Evolutionary conservation across 2,797 vertebrate genomes (phyloP).

Genomic region (Acipenser transmontanus): DNA sequence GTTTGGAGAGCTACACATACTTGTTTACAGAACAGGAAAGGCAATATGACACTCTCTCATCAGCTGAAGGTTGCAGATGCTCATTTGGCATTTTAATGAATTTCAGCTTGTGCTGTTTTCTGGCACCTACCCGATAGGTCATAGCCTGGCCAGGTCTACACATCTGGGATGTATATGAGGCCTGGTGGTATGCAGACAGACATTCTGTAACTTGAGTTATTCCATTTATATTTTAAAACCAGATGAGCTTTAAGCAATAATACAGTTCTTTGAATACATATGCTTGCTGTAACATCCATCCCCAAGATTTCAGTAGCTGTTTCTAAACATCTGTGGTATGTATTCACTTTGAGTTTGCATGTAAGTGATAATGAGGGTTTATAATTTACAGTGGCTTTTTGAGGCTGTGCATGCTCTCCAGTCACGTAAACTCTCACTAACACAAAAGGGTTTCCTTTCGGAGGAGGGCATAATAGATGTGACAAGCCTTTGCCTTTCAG

Average conservation of each 20-base stretch:
- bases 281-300: too few species aligned
- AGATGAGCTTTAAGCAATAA: too few species aligned
- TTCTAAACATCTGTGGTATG: too few species aligned
- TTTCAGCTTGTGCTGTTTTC: constrained; percentile 49
- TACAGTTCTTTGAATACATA: too few species aligned
- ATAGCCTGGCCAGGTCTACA: constrained; percentile 36
- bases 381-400: constrained; percentile 3
- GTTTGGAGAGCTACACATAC: constrained; percentile 45
- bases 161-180: constrained; percentile 57
- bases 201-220: constrained; percentile 46
- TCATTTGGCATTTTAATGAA: constrained; percentile 48
- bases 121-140: constrained; percentile 51
- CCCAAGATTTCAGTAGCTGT: too few species aligned
- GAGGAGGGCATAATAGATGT: constrained; percentile 24
- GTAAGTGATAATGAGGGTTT: background rate
- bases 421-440: constrained; percentile 3
- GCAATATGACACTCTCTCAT: constrained; percentile 49
- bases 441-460: constrained; percentile 20
- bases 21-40: constrained; percentile 39
- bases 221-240: too few species aligned
- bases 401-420: constrained; percentile 7
- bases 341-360: too few species aligned
- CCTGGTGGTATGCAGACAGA: constrained; percentile 49
- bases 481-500: constrained; percentile 24
- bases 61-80: constrained; percentile 46